phyloP scores from a whole-genome alignment of 2,797 vertebrate species.

The Pipistrellus nathusii region DNA sequence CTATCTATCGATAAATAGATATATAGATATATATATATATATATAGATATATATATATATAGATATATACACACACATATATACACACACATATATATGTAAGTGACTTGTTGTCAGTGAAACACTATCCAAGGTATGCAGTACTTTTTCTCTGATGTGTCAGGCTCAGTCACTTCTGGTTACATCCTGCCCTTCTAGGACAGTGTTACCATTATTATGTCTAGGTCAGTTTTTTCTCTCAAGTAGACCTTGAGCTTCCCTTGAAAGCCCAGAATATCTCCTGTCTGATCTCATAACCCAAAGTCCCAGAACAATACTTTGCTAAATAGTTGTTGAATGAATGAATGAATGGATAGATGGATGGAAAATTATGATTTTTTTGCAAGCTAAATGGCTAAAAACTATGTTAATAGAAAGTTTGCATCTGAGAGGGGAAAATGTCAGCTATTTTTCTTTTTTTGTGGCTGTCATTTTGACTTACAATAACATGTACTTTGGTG shows the following conservation, averaged over 20 bases:
- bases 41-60: too few species aligned
- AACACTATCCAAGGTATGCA: background rate
- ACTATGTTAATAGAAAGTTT: conserved; percentile 24
- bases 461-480: conserved; percentile 16
- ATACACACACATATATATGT: background rate
- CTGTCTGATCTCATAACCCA: background rate
- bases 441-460: background rate
- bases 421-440: background rate
- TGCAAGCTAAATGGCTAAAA: conserved; percentile 22
- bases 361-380: background rate
- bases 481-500: background rate
- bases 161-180: background rate
- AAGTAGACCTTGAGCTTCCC: background rate
- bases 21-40: too few species aligned
- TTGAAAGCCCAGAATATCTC: background rate
- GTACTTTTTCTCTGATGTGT: background rate
- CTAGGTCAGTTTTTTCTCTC: conserved; percentile 5
- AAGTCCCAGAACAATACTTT: background rate
- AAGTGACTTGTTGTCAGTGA: background rate
- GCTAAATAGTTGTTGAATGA: background rate
- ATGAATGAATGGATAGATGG: background rate
- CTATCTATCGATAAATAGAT: too few species aligned
- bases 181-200: background rate
- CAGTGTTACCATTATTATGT: background rate
- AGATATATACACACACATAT: too few species aligned